phyloP scores from a whole-genome alignment of 2,113 vertebrate species.

The Strigops habroptila region DNA sequence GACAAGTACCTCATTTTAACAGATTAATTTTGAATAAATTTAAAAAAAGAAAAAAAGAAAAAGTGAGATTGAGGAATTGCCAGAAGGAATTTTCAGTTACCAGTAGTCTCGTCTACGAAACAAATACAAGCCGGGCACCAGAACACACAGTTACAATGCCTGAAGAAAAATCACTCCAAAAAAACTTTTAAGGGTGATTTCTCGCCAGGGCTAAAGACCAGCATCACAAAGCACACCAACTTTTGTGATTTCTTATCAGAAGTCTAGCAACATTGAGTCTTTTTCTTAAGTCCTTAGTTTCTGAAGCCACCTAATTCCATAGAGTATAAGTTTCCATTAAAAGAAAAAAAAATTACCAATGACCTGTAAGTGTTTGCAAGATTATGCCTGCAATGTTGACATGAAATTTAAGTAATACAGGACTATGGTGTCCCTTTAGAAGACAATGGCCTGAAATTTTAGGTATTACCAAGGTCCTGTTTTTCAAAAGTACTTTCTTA shows the following conservation, averaged over 20 bases:
- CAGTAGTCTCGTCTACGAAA: neutral
- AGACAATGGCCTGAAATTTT: neutral
- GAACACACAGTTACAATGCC: neutral
- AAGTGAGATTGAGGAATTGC: neutral
- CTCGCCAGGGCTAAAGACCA: neutral
- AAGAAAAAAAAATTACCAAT: neutral
- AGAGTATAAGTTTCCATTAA: neutral
- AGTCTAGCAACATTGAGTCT: neutral
- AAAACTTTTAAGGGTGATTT: neutral
- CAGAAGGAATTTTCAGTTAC: neutral
- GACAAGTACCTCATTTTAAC: neutral
- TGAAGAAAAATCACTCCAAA: neutral
- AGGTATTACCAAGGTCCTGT: neutral
- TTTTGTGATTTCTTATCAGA: neutral
- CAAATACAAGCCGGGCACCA: neutral
- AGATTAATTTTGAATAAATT: neutral
- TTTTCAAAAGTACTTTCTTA: neutral
- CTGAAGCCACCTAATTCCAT: neutral
- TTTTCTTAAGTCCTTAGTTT: neutral
- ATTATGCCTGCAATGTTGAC: fast-evolving
- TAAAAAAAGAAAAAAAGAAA: neutral
- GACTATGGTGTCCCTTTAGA: neutral
- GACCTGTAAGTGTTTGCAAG: neutral
- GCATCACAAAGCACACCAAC: neutral
- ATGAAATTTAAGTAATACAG: neutral